Base-by-base conservation (phyloP, 1,140 invertebrate species). In the Eupeodes corollae region DNA sequence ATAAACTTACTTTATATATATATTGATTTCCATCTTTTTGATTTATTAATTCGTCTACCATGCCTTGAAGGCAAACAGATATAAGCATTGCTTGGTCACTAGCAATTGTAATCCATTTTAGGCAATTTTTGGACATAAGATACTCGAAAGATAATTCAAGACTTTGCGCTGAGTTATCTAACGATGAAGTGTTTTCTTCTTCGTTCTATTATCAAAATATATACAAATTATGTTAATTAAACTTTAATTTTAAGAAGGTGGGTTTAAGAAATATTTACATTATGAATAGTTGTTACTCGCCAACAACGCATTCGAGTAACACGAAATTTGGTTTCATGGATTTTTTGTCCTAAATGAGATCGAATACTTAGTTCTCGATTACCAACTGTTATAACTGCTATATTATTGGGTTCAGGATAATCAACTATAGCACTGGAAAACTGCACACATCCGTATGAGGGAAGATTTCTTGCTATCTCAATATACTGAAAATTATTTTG, bases 91-190 rank as follows among this genome's bases (percentile, higher is more conserved):
- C 88, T 71, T 93, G 88, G 46, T 88, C 80, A 56, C 88, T 95
- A 33, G 78, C 76, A 47, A 98, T 78, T 11, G 86, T 92, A 26
- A 98, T 84, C 93, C 92, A 96, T 56, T 91, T 83, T 42, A 97
- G 71, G 41, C 84, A 84, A 60, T 95, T 88, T 70, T 86, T 91
- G n/a, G 83, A 82, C 69, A 95, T 82, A 13, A 97, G 75, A 76
- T 98, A 98, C 73, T 98, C 93, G 73, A 97, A 96, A 0, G 91
- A 91, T 13, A 98, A 69, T 68, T 97, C 90, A 50, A 90, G 72
- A 66, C 56, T 68, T 52, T 10, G 59, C 56, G 31, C 51, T 56
- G n/a, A 32, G 39, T 42, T 50, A 54, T 33, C 58, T 63, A 15
- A 70, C 59, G 47, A 47, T 62, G 16, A 38, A 33, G 19, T 19